Percentiles rank a stretch among this genome's conserved stretches.
These are phyloP conservation scores for Harpagoxenus sublaevis DNA, from an alignment of 2,888 invertebrate genomes.

Conservation along the genomic window DNA sequence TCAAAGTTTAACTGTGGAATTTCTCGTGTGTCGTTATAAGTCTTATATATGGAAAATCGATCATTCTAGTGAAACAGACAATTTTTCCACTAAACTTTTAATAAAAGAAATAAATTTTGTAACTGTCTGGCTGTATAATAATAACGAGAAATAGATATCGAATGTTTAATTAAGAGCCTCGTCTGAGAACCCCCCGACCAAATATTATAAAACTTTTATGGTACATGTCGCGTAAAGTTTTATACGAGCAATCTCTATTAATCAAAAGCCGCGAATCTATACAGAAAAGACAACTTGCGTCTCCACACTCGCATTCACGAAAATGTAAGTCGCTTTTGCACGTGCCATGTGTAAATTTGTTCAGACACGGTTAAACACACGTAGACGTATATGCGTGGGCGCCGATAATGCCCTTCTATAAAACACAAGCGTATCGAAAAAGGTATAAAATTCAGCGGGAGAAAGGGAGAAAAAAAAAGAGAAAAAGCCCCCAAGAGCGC, in stretches of 20 bases:
- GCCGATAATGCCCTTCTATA: constrained; percentile 45
- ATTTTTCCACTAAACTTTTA: neutral
- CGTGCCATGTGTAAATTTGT: constrained; percentile 30
- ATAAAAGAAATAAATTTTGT: constrained; percentile 7
- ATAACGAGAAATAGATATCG: neutral
- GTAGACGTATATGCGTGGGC: constrained; percentile 17
- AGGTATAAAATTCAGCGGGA: constrained; percentile 37
- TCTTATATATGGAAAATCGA: neutral
- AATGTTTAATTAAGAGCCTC: constrained; percentile 5
- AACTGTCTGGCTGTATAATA: neutral
- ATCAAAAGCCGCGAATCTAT: neutral
- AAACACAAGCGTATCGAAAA: constrained; percentile 52
- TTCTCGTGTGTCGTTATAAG: neutral
- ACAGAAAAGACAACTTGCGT: neutral
- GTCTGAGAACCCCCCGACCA: neutral
- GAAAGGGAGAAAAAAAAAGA: constrained; percentile 12
- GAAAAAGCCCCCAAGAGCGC: neutral
- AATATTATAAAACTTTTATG: constrained; percentile 7
- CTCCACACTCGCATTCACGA: neutral
- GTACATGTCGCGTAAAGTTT: neutral
- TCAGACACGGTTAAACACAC: constrained; percentile 33
- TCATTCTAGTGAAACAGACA: constrained; percentile 9
- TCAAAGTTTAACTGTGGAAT: neutral
- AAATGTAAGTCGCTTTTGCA: constrained; percentile 18
- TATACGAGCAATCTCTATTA: neutral